phyloP scores from a whole-genome alignment of 2,888 invertebrate species.

The Notocelia uddmanniana region DNA sequence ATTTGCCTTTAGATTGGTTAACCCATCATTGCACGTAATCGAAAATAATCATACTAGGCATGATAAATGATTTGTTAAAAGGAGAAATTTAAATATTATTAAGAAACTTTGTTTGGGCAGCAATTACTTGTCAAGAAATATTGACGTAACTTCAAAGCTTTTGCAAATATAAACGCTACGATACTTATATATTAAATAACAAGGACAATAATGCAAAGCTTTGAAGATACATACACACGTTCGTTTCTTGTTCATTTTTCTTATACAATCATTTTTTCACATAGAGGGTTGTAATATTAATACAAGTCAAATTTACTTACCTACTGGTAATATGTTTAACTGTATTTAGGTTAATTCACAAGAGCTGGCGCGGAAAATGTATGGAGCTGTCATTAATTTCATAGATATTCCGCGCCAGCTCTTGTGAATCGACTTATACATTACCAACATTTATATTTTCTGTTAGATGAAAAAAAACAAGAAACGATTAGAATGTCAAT shows the following conservation, averaged over 20 bases:
- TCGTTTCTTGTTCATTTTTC: slow-evolving; percentile 11
- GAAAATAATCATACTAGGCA: slow-evolving; percentile 33
- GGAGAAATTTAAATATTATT: slow-evolving; percentile 8
- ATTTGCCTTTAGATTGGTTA: slow-evolving; percentile 77
- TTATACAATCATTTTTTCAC: background rate
- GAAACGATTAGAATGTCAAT: slow-evolving; percentile 13
- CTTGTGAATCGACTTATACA: too few species aligned
- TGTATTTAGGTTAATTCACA: too few species aligned
- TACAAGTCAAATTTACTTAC: background rate
- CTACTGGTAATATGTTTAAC: background rate
- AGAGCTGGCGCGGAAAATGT: too few species aligned
- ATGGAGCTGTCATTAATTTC: too few species aligned
- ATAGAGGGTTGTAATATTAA: background rate
- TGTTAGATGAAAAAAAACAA: slow-evolving; percentile 11
- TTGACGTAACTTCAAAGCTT: slow-evolving; percentile 62
- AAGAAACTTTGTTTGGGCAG: slow-evolving; percentile 59
- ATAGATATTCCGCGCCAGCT: too few species aligned
- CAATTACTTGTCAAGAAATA: slow-evolving; percentile 49
- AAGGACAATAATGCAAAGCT: slow-evolving; percentile 57
- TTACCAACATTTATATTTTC: background rate
- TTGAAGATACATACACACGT: slow-evolving; percentile 51
- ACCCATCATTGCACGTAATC: slow-evolving; percentile 55
- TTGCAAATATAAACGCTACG: slow-evolving; percentile 51
- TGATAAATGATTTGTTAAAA: slow-evolving; percentile 41
- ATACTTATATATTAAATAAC: slow-evolving; percentile 5